phyloP scores from a whole-genome alignment of 1,140 invertebrate species.

The Zaprionus inermis region DNA sequence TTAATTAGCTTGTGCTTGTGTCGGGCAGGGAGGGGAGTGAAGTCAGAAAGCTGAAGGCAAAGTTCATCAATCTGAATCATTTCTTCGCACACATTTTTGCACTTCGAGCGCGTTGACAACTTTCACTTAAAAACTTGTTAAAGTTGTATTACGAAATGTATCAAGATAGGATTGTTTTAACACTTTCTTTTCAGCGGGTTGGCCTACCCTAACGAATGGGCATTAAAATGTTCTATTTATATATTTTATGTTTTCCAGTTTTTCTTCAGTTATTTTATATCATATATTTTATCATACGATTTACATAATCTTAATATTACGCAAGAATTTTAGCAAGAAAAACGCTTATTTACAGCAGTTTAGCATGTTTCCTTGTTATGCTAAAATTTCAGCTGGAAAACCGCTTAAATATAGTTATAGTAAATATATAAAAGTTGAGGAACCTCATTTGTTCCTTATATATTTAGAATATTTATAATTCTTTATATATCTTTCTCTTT shows the following conservation, averaged over 20 bases:
- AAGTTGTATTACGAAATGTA: not conserved
- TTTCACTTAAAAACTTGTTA: not conserved
- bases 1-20: not conserved
- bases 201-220: not conserved
- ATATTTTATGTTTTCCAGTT: no score
- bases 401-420: no score
- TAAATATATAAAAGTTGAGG: not conserved
- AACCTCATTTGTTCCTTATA: no score
- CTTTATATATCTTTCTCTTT: no score
- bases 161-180: not conserved
- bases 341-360: not conserved
- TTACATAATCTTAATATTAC: no score
- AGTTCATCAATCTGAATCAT: slow-evolving; percentile 2
- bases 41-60: not conserved
- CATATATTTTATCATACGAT: no score
- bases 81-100: not conserved
- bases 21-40: fast-evolving
- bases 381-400: not conserved
- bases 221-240: not conserved
- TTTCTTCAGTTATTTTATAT: no score
- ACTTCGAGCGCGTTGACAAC: not conserved
- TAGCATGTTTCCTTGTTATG: not conserved
- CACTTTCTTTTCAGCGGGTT: no score
- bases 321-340: not conserved
- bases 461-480: no score